Conservation (phyloP, 1,140 invertebrate species). For the Episyrphus balteatus region DNA sequence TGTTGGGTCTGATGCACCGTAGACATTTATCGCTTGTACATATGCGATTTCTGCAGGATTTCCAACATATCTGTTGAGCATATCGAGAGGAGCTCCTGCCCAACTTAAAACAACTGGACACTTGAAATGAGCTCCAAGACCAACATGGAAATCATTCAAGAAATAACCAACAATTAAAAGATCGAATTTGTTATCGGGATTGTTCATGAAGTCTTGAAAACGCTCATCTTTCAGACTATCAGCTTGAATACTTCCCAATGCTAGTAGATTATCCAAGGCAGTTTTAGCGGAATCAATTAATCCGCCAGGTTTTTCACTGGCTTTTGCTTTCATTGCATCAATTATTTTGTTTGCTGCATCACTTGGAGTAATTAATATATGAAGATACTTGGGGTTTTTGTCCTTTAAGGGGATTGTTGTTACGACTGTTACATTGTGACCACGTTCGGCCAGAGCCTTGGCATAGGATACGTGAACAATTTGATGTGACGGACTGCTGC, state of each 20-base stretch:
- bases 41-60: not conserved
- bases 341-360: conserved; percentile 5
- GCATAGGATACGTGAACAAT: conserved; percentile 28
- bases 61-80: not conserved
- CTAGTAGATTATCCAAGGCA: not conserved
- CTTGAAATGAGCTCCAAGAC: conserved; percentile 1
- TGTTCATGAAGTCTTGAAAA: too few relatives aligned
- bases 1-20: too few relatives aligned
- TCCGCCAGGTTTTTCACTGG: conserved; percentile 7
- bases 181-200: too few relatives aligned
- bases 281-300: conserved; percentile 8
- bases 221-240: conserved; percentile 19
- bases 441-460: conserved; percentile 23
- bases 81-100: not conserved
- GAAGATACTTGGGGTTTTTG: conserved; percentile 1
- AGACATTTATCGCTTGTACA: too few relatives aligned
- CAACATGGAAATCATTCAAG: conserved; percentile 3
- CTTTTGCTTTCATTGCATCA: conserved; percentile 15
- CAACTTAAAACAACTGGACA: conserved; percentile 1
- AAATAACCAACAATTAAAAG: not conserved
- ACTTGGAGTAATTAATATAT: conserved; percentile 20
- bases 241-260: conserved; percentile 18
- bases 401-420: conserved; percentile 6
- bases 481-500: conserved; percentile 28
- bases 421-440: conserved; percentile 30